phyloP scores from a whole-genome alignment of 2,113 vertebrate species.

The Spea bombifrons region DNA sequence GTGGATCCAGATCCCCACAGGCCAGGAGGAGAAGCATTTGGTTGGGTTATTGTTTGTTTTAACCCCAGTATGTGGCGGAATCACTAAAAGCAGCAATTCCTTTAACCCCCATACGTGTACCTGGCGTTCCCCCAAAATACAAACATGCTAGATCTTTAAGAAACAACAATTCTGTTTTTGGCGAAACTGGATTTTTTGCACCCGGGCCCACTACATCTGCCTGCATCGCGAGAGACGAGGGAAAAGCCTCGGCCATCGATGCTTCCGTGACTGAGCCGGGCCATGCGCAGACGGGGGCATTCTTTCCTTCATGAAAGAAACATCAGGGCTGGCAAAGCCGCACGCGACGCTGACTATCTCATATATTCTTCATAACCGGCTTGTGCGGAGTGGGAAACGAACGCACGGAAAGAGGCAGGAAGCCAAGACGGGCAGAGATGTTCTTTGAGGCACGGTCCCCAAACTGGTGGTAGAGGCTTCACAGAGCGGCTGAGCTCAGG shows the following conservation, averaged over 20 bases:
- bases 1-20: fast-evolving
- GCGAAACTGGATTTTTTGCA: too few species aligned
- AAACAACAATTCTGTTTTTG: too few species aligned
- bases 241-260: neutral
- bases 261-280: conserved; percentile 52
- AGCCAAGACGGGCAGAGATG: neutral
- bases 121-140: too few species aligned
- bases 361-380: conserved; percentile 57
- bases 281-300: conserved; percentile 34
- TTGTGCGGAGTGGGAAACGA: conserved; percentile 1
- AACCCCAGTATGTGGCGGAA: neutral
- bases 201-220: neutral
- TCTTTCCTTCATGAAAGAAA: conserved; percentile 66
- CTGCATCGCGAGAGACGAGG: neutral
- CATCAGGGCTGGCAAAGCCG: conserved; percentile 57
- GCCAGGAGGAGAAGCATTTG: fast-evolving
- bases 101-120: too few species aligned
- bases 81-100: too few species aligned
- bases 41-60: neutral
- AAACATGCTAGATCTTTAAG: too few species aligned
- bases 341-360: conserved; percentile 30
- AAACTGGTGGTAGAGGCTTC: too few species aligned
- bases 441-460: too few species aligned
- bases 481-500: too few species aligned
- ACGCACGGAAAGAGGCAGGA: conserved; percentile 39